Evolutionary conservation across 1,140 invertebrate genomes (phyloP).

Genomic region (Nebria ingens): DNA sequence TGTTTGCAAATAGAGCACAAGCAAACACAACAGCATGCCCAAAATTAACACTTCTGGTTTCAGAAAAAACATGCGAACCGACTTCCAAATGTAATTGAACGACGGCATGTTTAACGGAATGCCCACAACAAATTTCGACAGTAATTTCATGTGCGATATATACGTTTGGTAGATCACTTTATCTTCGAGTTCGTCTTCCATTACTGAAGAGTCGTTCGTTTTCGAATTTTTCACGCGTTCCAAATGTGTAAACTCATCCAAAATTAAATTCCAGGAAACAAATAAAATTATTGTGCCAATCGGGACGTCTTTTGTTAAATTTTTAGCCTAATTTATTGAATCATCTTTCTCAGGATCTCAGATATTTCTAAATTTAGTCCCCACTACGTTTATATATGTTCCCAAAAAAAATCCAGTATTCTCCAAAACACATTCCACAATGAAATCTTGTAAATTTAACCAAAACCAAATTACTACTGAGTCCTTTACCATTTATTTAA

Average conservation of each 20-base stretch:
- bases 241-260: no score
- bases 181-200: conserved; percentile 84
- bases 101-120: conserved; percentile 52
- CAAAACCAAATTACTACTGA: no score
- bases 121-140: conserved; percentile 62
- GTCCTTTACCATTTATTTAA: no score
- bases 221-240: no score
- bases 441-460: no score
- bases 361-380: neutral
- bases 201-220: conserved; percentile 34
- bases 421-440: no score
- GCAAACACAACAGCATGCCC: conserved; percentile 50
- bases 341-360: neutral
- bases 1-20: conserved; percentile 66
- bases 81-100: conserved; percentile 55
- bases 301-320: no score
- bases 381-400: neutral
- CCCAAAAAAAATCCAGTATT: no score
- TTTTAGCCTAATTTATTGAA: no score
- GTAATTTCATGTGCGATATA: conserved; percentile 68
- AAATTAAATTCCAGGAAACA: no score
- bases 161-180: conserved; percentile 76
- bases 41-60: conserved; percentile 63
- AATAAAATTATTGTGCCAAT: no score
- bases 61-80: conserved; percentile 59